Base-by-base conservation (phyloP, 2,113 vertebrate genomes). In the Procapra przewalskii region DNA sequence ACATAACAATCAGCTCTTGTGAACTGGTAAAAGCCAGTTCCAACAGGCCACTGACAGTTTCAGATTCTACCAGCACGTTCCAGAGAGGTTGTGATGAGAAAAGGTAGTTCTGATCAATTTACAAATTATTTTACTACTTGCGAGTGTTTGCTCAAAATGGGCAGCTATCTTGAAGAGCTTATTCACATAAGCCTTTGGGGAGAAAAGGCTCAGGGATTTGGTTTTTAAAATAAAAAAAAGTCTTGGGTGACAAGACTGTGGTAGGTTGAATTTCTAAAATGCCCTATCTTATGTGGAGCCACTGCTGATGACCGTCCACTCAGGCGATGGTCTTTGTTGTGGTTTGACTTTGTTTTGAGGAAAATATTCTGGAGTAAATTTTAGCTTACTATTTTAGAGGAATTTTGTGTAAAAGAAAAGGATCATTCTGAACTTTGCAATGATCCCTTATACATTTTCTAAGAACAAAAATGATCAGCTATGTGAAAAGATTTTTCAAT, bases 311-410 rank as follows among this genome's bases (percentile, higher is more conserved):
- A 31, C 29, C 59, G 31, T 16, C 60, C 31, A 5, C 40, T 36
- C 6, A 0, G 0, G 3, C 1, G 23, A 8, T 12, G 36, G 12
- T 43, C 83, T 75, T 33, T 33, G 31, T 17, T 23, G 29, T 6
- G 14, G 91, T 97, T 75, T 89, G 64, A 81, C 96, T 96, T 97
- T 90, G 97, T 98, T 98, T 97, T 84, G 96, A 97, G 93, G 62
- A 90, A 88, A 96, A 90, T 93, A 0, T 93, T 88, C 96, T 80
- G 54, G 89, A 97, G 79, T 83, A 89, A 91, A 62, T 48, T 90
- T 90, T 33, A 85, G 90, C 90, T 84, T 88, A 54, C 80, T 85
- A 40, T 93, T 79, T 33, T 50, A 96, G 88, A 85, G 64, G 84
- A 54, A 60, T 91, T 85, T 93, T 67, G 52, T 92, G 85, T 71